Conservation (phyloP, 2,113 vertebrate species). For the Chlamydotis undulata region DNA sequence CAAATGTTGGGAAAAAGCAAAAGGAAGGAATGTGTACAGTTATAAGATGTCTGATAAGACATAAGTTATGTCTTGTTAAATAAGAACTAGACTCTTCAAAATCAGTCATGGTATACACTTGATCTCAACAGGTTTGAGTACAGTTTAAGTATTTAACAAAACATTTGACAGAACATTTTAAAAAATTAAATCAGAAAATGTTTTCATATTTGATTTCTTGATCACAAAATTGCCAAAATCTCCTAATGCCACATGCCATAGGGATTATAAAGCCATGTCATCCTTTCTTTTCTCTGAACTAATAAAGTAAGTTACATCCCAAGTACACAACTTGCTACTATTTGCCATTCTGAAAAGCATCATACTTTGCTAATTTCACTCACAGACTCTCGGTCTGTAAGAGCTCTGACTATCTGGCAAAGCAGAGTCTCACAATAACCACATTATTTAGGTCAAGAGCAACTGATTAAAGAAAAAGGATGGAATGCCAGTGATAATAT, state of each 20-base stretch:
- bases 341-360: not conserved
- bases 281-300: not conserved
- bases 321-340: not conserved
- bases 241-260: not conserved
- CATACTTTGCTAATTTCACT: constrained; percentile 31
- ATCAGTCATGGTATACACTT: not conserved
- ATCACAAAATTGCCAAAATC: not conserved
- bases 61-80: not conserved
- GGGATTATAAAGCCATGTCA: not conserved
- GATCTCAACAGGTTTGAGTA: not conserved
- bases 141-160: not conserved
- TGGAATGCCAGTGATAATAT: constrained; percentile 79
- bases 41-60: not conserved
- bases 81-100: not conserved
- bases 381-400: not conserved
- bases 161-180: not conserved
- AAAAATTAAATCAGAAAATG: not conserved
- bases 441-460: constrained; percentile 70
- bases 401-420: constrained; percentile 31
- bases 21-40: not conserved
- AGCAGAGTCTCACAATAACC: constrained; percentile 40
- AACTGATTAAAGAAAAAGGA: constrained; percentile 77
- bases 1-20: not conserved
- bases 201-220: not conserved
- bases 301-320: not conserved